A percentile compares a stretch with the other conserved stretches of the same genome.
Evolutionary conservation across 2,888 invertebrate genomes (phyloP).

Genomic region (Spisula subtruncata): DNA sequence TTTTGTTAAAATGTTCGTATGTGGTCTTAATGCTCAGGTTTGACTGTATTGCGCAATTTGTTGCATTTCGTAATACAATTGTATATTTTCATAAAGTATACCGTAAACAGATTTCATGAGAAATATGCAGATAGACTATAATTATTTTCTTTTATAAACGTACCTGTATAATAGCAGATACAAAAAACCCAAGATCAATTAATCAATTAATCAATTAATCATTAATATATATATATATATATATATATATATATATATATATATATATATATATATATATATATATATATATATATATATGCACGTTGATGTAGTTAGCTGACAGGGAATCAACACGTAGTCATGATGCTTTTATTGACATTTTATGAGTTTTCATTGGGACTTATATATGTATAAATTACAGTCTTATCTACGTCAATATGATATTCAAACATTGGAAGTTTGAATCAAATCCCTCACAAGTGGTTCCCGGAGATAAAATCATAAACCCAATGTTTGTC

Average conservation of each 20-base stretch:
- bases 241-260: too few species aligned
- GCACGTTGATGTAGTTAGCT: background rate
- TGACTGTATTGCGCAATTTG: too few species aligned
- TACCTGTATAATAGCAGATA: background rate
- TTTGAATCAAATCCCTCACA: slow-evolving; percentile 28
- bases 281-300: background rate
- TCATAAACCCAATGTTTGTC: slow-evolving; percentile 29
- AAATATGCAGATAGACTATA: too few species aligned
- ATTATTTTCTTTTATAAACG: too few species aligned
- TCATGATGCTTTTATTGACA: background rate
- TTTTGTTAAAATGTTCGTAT: background rate
- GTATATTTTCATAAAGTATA: too few species aligned
- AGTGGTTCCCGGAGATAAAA: slow-evolving; percentile 36
- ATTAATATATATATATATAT: too few species aligned
- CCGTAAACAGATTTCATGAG: too few species aligned
- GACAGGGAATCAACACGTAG: background rate
- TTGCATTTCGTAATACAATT: too few species aligned
- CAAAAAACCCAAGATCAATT: background rate
- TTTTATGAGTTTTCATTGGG: background rate
- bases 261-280: too few species aligned
- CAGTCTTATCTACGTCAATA: slow-evolving; percentile 24
- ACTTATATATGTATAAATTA: background rate
- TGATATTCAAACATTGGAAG: slow-evolving; percentile 42
- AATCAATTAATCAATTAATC: too few species aligned
- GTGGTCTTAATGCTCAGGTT: background rate